Percentiles rank a stretch among this genome's conserved stretches.
Evolutionary conservation across 2,888 invertebrate genomes (phyloP).

Genomic region (Nymphalis polychloros): DNA sequence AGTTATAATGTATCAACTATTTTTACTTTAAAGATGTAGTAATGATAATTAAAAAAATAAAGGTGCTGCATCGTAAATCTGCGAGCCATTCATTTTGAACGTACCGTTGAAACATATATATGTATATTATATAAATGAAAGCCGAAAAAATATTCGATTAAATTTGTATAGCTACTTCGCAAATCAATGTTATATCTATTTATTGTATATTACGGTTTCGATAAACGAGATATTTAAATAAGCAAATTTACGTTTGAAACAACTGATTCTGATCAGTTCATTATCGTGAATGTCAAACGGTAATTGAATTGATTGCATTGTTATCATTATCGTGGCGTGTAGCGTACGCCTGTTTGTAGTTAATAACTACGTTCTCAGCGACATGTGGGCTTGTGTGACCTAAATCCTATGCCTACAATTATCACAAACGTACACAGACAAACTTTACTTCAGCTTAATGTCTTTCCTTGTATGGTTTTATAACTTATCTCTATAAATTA

Average conservation of each 20-base stretch:
- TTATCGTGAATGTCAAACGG: slow-evolving; percentile 5
- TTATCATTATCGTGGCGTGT: slow-evolving; percentile 4
- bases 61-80: too few species aligned
- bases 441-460: slow-evolving; percentile 14
- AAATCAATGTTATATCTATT: too few species aligned
- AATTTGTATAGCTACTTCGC: too few species aligned
- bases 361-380: slow-evolving; percentile 18
- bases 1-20: too few species aligned
- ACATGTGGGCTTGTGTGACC: slow-evolving; percentile 32
- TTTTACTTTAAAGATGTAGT: too few species aligned
- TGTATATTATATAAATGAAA: too few species aligned
- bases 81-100: too few species aligned
- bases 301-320: slow-evolving; percentile 13
- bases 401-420: slow-evolving; percentile 23
- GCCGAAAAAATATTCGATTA: too few species aligned
- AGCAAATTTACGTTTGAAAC: not conserved
- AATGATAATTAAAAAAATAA: too few species aligned
- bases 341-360: slow-evolving; percentile 2
- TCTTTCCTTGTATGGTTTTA: slow-evolving; percentile 18
- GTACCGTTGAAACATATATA: too few species aligned
- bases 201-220: not conserved
- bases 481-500: slow-evolving; percentile 6
- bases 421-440: slow-evolving; percentile 16
- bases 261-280: slow-evolving; percentile 5
- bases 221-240: not conserved